Conservation (phyloP, 2,113 vertebrate genomes). For the Limnothrissa miodon region DNA sequence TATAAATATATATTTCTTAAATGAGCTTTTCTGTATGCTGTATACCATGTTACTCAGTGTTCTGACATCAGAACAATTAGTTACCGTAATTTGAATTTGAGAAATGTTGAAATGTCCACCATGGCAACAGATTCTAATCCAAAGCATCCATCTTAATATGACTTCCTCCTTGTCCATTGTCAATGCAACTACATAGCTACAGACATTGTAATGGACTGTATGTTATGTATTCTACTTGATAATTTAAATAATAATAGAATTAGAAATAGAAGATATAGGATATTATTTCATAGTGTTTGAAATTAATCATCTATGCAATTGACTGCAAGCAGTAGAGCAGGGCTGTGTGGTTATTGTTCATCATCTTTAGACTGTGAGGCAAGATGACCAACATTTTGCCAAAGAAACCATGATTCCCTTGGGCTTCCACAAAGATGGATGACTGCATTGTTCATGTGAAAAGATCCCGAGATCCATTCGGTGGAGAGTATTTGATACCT, state of each 20-base stretch:
- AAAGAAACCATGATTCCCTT: background rate
- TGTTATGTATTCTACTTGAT: background rate
- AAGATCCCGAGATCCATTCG: background rate
- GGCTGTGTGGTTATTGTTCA: background rate
- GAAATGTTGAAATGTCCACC: background rate
- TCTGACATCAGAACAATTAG: background rate
- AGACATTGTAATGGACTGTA: background rate
- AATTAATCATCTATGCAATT: background rate
- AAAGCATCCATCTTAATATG: background rate
- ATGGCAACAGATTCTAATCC: background rate
- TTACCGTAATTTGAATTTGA: background rate
- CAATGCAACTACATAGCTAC: background rate
- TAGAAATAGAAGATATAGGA: background rate
- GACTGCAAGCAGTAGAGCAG: background rate
- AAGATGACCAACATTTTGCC: background rate
- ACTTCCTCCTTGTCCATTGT: background rate
- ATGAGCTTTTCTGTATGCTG: background rate
- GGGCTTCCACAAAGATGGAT: background rate
- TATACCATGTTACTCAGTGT: background rate
- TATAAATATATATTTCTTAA: background rate
- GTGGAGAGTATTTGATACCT: background rate
- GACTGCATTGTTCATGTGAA: background rate
- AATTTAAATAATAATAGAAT: background rate
- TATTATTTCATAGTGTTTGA: slow-evolving; percentile 2
- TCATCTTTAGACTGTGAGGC: background rate